Evolutionary conservation across 2,113 vertebrate genomes (phyloP), one percentile per base, ranked within the genome.

Genomic region (Anarhynchus alexandrinus): DNA sequence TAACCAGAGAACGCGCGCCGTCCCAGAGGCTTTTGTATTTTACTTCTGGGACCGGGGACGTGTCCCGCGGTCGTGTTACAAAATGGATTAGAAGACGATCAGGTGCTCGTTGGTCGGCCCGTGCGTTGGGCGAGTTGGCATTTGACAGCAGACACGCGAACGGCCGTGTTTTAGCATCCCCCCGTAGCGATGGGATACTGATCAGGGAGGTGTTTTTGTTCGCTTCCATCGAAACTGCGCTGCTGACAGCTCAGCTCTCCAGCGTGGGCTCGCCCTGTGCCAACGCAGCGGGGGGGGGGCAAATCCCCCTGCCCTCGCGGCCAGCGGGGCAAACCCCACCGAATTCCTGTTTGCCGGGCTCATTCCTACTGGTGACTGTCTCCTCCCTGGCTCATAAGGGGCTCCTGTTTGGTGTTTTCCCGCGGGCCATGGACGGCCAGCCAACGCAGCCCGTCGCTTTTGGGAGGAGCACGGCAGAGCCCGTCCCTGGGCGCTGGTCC

Each of bases 1-100:
- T 29, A 76, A 76, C 61, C 51, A 6, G 66, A 45, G 92, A 12
- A 13, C 9, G 1, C 0, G 0, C 2, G 2, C 2, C 0, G 25
- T 5, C 55, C 77, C 61, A 1, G 89, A 14, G 57, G n/a, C 13
- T 32, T 74, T 74, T 49, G 2, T 34, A 0, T 42, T 66, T 26
- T 15, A 2, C 17, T 21, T 11, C 43, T 10, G 65, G 62, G 45
- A 13, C 51, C 1, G 15, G 42, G 67, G 54, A 32, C 59, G 14
- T 19, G 67, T 43, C 87, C 42, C 67, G 5, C 1, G 10, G 45
- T 36, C 1, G 0, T 8, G 78, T n/a, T 12, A 11, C 49, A 19
- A 6, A 26, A 1, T 1, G 42, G 58, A 8, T 30, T 29, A 2
- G 22, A 40, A 47, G 74, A 34, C 4, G 29, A 58, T 12, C 40